Evolutionary conservation across 2,797 vertebrate genomes (phyloP).

Genomic region (Betta splendens): DNA sequence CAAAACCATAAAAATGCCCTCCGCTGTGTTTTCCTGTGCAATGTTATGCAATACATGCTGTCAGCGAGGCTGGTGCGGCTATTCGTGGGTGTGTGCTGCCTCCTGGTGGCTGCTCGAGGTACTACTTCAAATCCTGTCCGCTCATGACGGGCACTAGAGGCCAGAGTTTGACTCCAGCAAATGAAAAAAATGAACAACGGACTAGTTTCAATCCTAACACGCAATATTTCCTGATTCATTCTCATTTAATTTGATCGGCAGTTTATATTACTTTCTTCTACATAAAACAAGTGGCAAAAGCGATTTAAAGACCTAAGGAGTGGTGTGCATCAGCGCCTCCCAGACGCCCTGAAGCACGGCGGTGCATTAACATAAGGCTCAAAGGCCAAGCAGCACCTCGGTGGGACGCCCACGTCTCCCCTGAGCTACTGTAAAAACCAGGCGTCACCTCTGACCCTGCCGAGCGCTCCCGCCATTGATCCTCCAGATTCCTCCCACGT

Average conservation of each 20-base stretch:
- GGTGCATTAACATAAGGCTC: slow-evolving; percentile 47
- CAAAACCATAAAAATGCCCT: slow-evolving; percentile 41
- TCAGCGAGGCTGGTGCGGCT: neutral
- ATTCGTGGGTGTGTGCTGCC: slow-evolving; percentile 46
- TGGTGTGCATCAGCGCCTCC: slow-evolving; percentile 17
- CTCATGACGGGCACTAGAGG: slow-evolving; percentile 21
- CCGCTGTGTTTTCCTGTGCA: slow-evolving; percentile 45
- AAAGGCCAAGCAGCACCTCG: slow-evolving; percentile 54
- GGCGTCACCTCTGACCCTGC: slow-evolving; percentile 70
- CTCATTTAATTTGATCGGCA: neutral
- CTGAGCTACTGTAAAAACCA: slow-evolving; percentile 55
- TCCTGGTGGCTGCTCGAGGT: slow-evolving; percentile 28
- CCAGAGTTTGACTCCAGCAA: no score
- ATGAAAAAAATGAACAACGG: no score
- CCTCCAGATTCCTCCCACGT: slow-evolving; percentile 65
- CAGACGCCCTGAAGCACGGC: slow-evolving; percentile 22
- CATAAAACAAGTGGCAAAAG: no score
- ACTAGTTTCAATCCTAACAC: no score
- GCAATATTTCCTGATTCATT: no score
- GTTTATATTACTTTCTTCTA: no score
- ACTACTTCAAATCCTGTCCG: slow-evolving; percentile 7
- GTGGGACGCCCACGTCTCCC: slow-evolving; percentile 53
- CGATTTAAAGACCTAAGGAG: neutral
- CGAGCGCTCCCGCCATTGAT: slow-evolving; percentile 68
- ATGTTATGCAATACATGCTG: slow-evolving; percentile 37